Evolutionary conservation across 2,888 invertebrate genomes (phyloP), one percentile per base, ranked within the genome.

Genomic region (Diadegma fenestrale): DNA sequence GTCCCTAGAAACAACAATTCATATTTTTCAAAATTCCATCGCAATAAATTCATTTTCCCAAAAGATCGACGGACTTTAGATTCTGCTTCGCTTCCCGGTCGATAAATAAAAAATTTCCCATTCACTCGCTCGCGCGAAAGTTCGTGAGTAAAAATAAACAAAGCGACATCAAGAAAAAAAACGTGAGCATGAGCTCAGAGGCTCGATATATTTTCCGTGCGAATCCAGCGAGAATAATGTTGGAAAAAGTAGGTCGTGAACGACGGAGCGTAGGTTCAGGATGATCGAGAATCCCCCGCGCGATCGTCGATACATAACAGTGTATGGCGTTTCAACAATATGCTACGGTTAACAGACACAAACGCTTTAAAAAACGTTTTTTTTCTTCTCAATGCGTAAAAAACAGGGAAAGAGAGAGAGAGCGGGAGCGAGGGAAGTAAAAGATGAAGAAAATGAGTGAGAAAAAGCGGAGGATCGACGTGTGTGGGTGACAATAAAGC

Each of bases 401-500:
- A 33, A 33, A 33, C 33, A 33, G 33, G n/a, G 1, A 26, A 17
- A 19, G 58, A 61, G 41, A 54, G 41, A 64, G 48, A 22, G 43
- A 54, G 64, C 19, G 51, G 63, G 37, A 48, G 26, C 14, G 63
- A 41, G 48, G 12, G 61, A 30, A 48, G 61, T 19, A 26, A 12
- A 37, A 10, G 22, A 6, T 22, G 22, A 45, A 48, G 64, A 63
- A 64, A 48, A 66, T 14, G 66, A 45, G 66, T 37, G 64, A 66
- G 64, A 64, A 45, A 51, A 51, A 17, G 66, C 19, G 77, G 43
- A 78, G 78, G 79, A 87, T 80, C 80, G 87, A 80, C 86, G 43
- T 17, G 90, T 88, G 90, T 90, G 89, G 90, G 90, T 88, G 90
- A 89, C 80, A 79, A 80, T 66, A 72, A 80, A 86, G 80, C 79